A percentile compares a stretch with the other conserved stretches of the same genome.
These are phyloP conservation scores for Bembecia ichneumoniformis DNA, from an alignment of 2,888 invertebrate genomes.

Conservation along the genomic window DNA sequence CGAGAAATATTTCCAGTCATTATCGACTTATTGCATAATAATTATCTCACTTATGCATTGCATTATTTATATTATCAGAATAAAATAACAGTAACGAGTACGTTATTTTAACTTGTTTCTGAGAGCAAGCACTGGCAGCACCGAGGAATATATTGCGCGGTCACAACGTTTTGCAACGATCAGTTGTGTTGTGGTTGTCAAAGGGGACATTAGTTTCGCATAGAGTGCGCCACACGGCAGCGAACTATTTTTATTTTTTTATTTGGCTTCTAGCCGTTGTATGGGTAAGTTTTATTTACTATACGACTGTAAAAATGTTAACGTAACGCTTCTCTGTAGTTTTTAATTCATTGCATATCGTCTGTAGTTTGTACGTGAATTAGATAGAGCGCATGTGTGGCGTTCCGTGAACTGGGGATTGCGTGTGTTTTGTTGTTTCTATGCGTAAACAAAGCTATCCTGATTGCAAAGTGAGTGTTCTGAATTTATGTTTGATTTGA, in stretches of 20 bases:
- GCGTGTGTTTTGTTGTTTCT: conserved; percentile 6
- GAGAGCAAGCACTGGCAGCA: neutral
- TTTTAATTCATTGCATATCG: neutral
- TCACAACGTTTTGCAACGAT: conserved; percentile 39
- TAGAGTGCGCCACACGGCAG: conserved; percentile 54
- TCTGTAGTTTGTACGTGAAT: neutral
- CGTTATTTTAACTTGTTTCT: too few relatives aligned
- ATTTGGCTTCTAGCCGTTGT: conserved; percentile 74
- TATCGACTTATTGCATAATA: too few relatives aligned
- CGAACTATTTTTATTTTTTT: conserved; percentile 67
- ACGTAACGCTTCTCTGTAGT: neutral
- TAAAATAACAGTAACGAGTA: conserved; percentile 9
- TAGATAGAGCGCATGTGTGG: neutral
- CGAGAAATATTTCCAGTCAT: too few relatives aligned
- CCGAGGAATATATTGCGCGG: conserved; percentile 39
- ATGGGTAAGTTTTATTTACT: conserved; percentile 55
- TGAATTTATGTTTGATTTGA: neutral
- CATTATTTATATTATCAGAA: too few relatives aligned
- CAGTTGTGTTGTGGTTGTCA: conserved; percentile 56
- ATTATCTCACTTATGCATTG: too few relatives aligned
- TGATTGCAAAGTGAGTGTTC: neutral
- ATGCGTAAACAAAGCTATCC: conserved; percentile 11
- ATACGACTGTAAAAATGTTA: neutral
- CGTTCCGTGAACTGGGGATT: neutral
- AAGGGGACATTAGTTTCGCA: conserved; percentile 36